Base-by-base conservation (phyloP, 2,113 vertebrate genomes). In the Ciconia boyciana region DNA sequence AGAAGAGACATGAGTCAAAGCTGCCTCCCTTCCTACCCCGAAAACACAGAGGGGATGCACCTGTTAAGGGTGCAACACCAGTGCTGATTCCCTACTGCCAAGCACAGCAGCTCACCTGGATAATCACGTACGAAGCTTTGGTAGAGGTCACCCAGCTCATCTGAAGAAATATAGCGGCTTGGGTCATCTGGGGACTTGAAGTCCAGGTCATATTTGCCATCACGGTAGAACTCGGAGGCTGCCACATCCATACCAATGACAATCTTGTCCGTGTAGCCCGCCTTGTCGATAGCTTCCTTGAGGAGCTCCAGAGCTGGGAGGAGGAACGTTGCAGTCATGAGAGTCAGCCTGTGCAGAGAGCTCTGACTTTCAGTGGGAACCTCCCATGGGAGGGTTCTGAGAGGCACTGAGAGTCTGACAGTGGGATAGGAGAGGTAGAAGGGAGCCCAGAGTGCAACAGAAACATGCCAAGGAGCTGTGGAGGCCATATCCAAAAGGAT, bases 181-280 rank as follows among this genome's bases (percentile, higher is more conserved):
- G 98, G 98, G 39, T 99, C 98, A 32, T 99, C 98, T 0, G 99
- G 98, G 44, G 99, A 99, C 96, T 99, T 99, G 95, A 99, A 99
- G 96, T 99, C 99, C 96, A 99, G 97, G 97, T 99, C 99, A 0
- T 99, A 99, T 96, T 99, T 99, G 78, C 99, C 99, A 46, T 99
- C 99, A 0, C 98, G 98, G 92, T 99, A 98, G 97, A 99, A 99
- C 96, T 99, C 99, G 0, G 99, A 99, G 58, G 99, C 99, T 10
- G 99, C 99, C 3, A 99, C 99, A 13, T 99, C 99, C 99, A 99
- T 99, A 36, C 99, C 99, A 0, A 99, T 99, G 95, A 99, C 99
- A n/a, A 99, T 99, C 97, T 99, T 99, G 88, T 99, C 99, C 0
- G 99, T 99, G 97, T 99, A 99, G 61, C 99, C 99, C 0, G 99